phyloP scores from a whole-genome alignment of 2,797 vertebrate genomes.

The Pipistrellus nathusii region DNA sequence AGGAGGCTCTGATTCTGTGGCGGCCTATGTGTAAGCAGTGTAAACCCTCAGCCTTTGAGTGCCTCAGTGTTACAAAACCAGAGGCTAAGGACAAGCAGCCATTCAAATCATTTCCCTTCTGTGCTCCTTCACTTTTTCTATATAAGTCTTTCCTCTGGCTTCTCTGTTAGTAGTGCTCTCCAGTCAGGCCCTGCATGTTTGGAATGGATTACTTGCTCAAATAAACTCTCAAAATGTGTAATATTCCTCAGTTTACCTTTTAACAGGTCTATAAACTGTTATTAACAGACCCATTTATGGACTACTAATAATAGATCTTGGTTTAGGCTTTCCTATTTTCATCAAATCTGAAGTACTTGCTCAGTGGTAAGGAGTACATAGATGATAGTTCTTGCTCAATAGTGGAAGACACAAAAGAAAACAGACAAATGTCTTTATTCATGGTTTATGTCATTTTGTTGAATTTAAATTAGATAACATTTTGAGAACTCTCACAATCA shows the following conservation, averaged over 20 bases:
- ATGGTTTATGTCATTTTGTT: background rate
- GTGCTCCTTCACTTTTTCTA: background rate
- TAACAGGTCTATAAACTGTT: background rate
- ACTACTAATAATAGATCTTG: background rate
- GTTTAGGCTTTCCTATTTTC: background rate
- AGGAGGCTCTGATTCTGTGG: background rate
- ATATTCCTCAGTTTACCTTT: background rate
- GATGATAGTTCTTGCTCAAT: background rate
- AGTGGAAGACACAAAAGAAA: background rate
- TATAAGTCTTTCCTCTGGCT: background rate
- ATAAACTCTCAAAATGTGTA: background rate
- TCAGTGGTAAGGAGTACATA: background rate
- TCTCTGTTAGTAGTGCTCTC: background rate
- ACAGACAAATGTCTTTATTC: background rate
- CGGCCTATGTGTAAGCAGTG: background rate
- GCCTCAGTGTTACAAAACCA: background rate
- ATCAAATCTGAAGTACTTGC: background rate
- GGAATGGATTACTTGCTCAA: background rate
- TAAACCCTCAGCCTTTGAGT: background rate
- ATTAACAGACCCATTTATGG: background rate
- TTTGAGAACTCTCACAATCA: background rate
- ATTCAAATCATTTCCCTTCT: background rate
- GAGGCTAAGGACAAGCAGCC: background rate
- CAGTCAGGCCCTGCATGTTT: background rate
- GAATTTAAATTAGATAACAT: background rate